These are phyloP conservation scores for Heteropelma amictum DNA, from an alignment of 2,888 invertebrate genomes.

Conservation along the genomic window DNA sequence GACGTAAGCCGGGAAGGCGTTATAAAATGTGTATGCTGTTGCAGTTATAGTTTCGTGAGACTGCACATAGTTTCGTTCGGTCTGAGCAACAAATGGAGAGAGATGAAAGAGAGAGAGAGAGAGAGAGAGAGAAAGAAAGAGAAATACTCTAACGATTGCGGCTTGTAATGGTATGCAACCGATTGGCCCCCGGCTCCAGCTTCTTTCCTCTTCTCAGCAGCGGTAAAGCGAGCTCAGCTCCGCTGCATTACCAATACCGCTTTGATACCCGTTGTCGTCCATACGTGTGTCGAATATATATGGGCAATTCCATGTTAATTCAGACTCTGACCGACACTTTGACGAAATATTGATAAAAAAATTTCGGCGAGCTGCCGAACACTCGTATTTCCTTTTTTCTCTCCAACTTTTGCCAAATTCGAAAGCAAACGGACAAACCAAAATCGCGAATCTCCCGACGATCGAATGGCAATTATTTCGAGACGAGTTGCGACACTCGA, in stretches of 20 bases:
- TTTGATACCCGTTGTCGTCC: not conserved
- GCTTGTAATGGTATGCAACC: conserved; percentile 48
- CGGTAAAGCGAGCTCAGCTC: conserved; percentile 8
- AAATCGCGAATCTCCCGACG: too few relatives aligned
- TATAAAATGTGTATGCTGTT: not conserved
- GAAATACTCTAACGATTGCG: conserved; percentile 41
- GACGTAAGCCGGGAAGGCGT: not conserved
- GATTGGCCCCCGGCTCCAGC: conserved; percentile 44
- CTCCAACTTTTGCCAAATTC: too few relatives aligned
- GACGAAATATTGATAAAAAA: too few relatives aligned
- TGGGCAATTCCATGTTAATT: too few relatives aligned
- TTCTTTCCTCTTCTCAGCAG: conserved; percentile 32
- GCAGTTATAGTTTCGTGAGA: not conserved
- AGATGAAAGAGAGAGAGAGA: not conserved
- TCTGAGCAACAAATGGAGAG: not conserved
- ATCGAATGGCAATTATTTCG: too few relatives aligned
- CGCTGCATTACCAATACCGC: conserved; percentile 6
- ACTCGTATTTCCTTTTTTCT: too few relatives aligned
- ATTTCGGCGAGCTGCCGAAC: too few relatives aligned
- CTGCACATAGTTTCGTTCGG: too few relatives aligned
- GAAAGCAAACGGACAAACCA: too few relatives aligned
- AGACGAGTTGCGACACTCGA: too few relatives aligned
- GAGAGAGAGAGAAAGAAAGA: not conserved
- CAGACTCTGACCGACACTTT: too few relatives aligned
- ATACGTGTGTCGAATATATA: too few relatives aligned